Evolutionary conservation across 1,140 invertebrate genomes (phyloP).

Genomic region (Sycobia sp.): DNA sequence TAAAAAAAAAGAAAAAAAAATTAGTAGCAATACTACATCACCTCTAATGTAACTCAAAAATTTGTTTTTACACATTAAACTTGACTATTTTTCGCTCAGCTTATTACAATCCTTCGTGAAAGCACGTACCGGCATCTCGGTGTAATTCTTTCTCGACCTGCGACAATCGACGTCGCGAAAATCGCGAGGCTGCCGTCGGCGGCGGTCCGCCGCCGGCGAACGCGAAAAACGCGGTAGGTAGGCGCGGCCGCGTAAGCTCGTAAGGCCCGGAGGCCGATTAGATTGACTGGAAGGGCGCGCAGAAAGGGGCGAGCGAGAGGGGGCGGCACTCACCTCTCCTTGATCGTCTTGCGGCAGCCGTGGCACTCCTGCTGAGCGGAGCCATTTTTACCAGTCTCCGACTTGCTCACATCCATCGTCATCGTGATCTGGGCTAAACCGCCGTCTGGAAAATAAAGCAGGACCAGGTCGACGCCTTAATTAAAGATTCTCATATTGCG

Average conservation of each 20-base stretch:
- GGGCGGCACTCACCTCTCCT: conserved; percentile 68
- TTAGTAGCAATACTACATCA: too few relatives aligned
- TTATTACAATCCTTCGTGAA: too few relatives aligned
- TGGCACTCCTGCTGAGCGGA: conserved; percentile 76
- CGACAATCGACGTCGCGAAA: too few relatives aligned
- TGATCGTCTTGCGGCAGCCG: conserved; percentile 85
- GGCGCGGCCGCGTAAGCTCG: neutral
- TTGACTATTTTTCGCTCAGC: too few relatives aligned
- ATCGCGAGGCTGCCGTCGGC: too few relatives aligned
- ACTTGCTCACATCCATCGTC: conserved; percentile 76
- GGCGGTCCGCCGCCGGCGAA: too few relatives aligned
- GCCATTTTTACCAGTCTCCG: conserved; percentile 66
- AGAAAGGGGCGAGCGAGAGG: neutral
- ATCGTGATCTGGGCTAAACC: conserved; percentile 64
- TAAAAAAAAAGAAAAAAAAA: too few relatives aligned
- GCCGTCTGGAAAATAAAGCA: conserved; percentile 52
- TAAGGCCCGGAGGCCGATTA: conserved; percentile 22
- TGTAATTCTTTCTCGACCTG: too few relatives aligned
- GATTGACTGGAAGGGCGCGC: conserved; percentile 22
- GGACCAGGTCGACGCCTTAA: conserved; percentile 14
- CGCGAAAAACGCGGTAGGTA: neutral
- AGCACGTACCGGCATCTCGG: too few relatives aligned
- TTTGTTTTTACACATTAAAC: too few relatives aligned
- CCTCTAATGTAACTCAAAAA: too few relatives aligned
- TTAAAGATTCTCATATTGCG: neutral